phyloP scores from a whole-genome alignment of 2,888 invertebrate species.

The Cyclophora punctaria region DNA sequence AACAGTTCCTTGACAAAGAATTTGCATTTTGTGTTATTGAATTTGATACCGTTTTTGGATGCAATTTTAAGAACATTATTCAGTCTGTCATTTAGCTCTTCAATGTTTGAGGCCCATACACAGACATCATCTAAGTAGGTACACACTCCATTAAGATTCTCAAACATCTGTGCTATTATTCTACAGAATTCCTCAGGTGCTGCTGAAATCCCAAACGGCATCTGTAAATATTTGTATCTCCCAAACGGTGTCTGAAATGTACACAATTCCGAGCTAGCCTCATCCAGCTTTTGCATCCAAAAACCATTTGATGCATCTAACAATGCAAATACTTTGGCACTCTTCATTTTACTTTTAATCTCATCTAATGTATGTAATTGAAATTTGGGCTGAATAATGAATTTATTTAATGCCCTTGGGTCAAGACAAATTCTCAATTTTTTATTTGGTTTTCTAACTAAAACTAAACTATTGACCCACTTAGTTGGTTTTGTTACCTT shows the following conservation, averaged over 20 bases:
- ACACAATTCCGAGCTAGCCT: no score
- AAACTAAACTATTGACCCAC: no score
- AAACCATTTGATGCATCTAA: no score
- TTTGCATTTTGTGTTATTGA: slow-evolving; percentile 5
- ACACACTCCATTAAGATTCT: slow-evolving; percentile 6
- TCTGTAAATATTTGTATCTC: background rate
- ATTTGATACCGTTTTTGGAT: slow-evolving; percentile 2
- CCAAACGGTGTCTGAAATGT: slow-evolving; percentile 12
- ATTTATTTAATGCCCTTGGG: no score
- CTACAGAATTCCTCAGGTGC: slow-evolving; percentile 7
- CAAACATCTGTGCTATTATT: slow-evolving; percentile 7
- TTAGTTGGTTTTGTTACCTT: no score
- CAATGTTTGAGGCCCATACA: slow-evolving; percentile 1
- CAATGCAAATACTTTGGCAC: no score
- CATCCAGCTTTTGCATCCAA: no score
- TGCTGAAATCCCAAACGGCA: slow-evolving; percentile 7
- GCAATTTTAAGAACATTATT: background rate
- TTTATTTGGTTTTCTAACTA: no score
- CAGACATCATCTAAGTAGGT: slow-evolving; percentile 3
- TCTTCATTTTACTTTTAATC: no score
- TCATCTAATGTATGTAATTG: no score
- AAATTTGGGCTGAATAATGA: no score
- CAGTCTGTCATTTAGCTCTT: slow-evolving; percentile 2
- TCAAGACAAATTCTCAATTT: no score
- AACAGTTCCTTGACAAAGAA: background rate